Base-by-base conservation (phyloP, 2,888 invertebrate species). In the Melinopterus prodromus region DNA sequence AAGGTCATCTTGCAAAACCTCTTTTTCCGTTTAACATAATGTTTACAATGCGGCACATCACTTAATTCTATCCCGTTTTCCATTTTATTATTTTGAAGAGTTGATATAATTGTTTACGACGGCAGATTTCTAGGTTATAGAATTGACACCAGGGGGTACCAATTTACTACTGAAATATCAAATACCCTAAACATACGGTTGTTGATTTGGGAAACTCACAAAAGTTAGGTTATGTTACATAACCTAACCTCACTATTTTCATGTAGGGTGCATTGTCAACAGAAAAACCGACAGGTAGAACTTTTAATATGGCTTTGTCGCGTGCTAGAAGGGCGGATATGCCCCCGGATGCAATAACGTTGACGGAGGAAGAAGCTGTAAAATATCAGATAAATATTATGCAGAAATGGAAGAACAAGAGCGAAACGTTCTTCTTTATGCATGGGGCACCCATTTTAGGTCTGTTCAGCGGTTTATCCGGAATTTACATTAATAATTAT, bases 1-100 rank as follows among this genome's bases (percentile, higher is more conserved):
- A 94, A 93, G 0, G 93, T 92, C 95, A 96, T 95, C 83, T 94
- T 93, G 86, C 96, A 96, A 82, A 92, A 92, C 2, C 96, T 91
- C 86, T 94, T 94, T 84, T 96, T 96, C 36, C 94, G 90, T 69
- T 90, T 85, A 0, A 96, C 94, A 87, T 92, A 95, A 88, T 91
- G 92, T 80, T 92, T 91, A 84, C 94, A 94, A 83, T 91, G 92
- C 69, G 81, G 80, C 16, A 77, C 77, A 69, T 79, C 77, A 6
- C 12, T 69, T 9, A 69, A 75, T 69, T 69, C 6, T 72, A 69
- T 70, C 16, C 53, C 38, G 71, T 79, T 53, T n/a, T 69, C 53
- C 53, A 78, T 72, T 16, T 76, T 76, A 69, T n/a, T 26, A 37
- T 26, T 35, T 35, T 26, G 3, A 26, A 2, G 26, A 26, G 26